A percentile compares a stretch with the other conserved stretches of the same genome.
These are phyloP conservation scores for Heliocidaris tuberculata DNA, from an alignment of 35 echinoderm and acorn worm genomes.

Conservation along the genomic window DNA sequence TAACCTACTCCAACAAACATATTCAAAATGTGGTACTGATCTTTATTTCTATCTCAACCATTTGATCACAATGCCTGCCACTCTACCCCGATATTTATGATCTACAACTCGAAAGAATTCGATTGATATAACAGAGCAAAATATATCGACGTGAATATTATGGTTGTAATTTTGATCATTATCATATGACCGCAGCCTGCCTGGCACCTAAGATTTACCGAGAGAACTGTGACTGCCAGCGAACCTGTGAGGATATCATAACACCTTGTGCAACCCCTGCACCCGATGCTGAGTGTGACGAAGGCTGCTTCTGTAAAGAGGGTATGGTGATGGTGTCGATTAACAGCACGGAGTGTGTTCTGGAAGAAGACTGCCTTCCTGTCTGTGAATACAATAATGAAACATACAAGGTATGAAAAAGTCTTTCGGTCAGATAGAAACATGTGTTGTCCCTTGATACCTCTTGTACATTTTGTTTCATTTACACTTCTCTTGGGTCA, in stretches of 20 bases:
- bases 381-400: neutral
- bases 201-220: constrained; percentile 52
- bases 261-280: constrained; percentile 9
- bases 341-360: neutral
- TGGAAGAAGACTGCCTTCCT: constrained; percentile 49
- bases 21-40: too few species aligned
- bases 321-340: constrained; percentile 31
- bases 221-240: constrained; percentile 56
- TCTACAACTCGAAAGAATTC: too few species aligned
- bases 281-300: neutral
- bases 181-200: constrained; percentile 33
- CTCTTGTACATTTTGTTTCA: too few species aligned
- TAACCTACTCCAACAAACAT: too few species aligned
- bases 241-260: constrained; percentile 41
- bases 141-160: too few species aligned
- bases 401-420: neutral
- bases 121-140: too few species aligned
- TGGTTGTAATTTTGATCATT: neutral
- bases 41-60: too few species aligned
- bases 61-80: too few species aligned
- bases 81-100: too few species aligned
- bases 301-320: constrained; percentile 57
- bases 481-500: too few species aligned
- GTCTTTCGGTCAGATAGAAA: too few species aligned
- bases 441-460: too few species aligned